Evolutionary conservation across 2,888 invertebrate species (phyloP), one percentile per base, ranked within the genome.

Genomic region (Polylopha cassiicola): DNA sequence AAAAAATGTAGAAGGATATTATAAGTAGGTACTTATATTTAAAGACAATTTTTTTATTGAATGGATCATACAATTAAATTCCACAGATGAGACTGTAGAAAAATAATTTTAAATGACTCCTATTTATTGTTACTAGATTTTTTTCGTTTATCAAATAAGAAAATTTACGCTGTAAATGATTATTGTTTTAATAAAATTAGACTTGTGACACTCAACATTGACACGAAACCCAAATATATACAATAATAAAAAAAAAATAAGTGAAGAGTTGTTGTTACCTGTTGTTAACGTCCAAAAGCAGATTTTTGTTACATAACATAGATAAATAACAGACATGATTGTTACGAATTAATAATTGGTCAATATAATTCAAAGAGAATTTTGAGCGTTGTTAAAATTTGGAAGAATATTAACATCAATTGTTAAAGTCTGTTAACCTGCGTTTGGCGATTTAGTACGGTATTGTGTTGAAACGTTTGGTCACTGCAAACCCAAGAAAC

Each of bases 371-470:
- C 17, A 8, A 20, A 4, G 20, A 20, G 6, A 23, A 4, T 23
- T 23, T 8, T 7, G 4, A 13, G 7, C 4, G 22, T 22, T 29
- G 42, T 50, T 47, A 44, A 37, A 48, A 53, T 47, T 52, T 58
- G 15, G 51, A 51, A 49, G 41, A 54, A 29, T 36, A 42, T 43
- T 38, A 37, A 37, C 15, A 10, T 15, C 10, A 21, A 33, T 32
- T 29, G 26, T 30, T 7, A 46, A 46, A 37, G 39, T 46, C 44
- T 48, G 48, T 61, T 61, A 65, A 69, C 55, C 70, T 73, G 74
- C 73, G 58, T 70, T 67, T 63, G 69, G 73, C 73, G 51, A 58
- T 67, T 73, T 60, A 56, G 56, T 65, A 20, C 17, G 31, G 51
- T 51, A 52, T 48, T 45, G 39, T 45, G 27, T 45, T 39, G 26